A percentile compares a stretch with the other conserved stretches of the same genome.
phyloP scores from a whole-genome alignment of 2,888 invertebrate species.

The Drosophila merina region DNA sequence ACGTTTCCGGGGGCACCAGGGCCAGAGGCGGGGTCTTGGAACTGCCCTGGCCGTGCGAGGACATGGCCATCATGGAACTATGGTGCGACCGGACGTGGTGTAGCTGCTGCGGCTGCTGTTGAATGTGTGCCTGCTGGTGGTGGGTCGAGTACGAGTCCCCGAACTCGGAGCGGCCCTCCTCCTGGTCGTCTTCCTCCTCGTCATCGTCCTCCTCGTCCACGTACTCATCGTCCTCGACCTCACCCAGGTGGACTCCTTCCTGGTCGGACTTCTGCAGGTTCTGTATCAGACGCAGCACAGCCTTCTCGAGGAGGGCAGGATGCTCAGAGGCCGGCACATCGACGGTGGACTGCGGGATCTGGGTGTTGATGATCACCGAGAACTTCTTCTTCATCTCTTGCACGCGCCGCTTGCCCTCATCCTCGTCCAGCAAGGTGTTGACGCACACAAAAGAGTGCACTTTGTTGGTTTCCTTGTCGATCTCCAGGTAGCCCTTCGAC shows the following conservation, averaged over 20 bases:
- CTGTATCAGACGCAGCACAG: constrained; percentile 88
- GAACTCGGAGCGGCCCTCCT: constrained; percentile 27
- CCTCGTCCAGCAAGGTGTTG: constrained; percentile 90
- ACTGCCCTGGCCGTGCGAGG: constrained; percentile 45
- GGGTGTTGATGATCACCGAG: constrained; percentile 88
- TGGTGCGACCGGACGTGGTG: constrained; percentile 29
- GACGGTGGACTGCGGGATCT: constrained; percentile 81
- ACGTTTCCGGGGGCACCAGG: constrained; percentile 83
- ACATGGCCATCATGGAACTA: constrained; percentile 30
- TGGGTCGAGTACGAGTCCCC: constrained; percentile 20
- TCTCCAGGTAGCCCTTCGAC: constrained; percentile 93
- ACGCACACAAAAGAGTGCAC: constrained; percentile 95
- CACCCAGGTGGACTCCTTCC: constrained; percentile 49
- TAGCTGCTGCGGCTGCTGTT: constrained; percentile 29
- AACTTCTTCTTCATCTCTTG: constrained; percentile 92
- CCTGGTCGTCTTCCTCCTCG: constrained; percentile 39
- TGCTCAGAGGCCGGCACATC: constrained; percentile 87
- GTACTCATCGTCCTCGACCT: constrained; percentile 40
- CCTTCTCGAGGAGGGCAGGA: constrained; percentile 88
- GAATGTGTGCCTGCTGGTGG: constrained; percentile 21
- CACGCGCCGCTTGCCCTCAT: constrained; percentile 89
- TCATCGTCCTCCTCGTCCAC: constrained; percentile 38
- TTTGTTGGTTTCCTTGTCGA: constrained; percentile 89
- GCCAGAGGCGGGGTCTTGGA: constrained; percentile 82
- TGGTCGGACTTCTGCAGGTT: constrained; percentile 82